These are phyloP conservation scores for Oscheius sp. DNA, from an alignment of 1,140 invertebrate genomes.

Conservation along the genomic window DNA sequence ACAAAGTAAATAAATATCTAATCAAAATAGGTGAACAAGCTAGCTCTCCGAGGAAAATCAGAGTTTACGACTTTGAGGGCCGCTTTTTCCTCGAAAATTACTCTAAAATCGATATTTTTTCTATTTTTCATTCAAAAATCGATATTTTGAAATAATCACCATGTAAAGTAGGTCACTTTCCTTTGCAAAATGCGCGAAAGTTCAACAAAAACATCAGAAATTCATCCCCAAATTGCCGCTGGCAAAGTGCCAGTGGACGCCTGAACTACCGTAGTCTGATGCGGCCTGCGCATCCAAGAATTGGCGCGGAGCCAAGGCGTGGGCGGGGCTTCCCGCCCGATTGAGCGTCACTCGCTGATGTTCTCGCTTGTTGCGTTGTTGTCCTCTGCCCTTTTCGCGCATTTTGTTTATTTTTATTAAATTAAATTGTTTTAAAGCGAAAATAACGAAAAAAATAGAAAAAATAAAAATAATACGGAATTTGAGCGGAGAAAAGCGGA, in stretches of 20 bases:
- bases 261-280: background rate
- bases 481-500: too few relatives aligned
- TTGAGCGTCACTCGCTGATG: background rate
- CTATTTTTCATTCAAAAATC: background rate
- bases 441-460: too few relatives aligned
- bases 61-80: too few relatives aligned
- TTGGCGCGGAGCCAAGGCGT: conserved; percentile 7
- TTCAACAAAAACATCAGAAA: background rate
- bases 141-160: background rate
- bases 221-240: background rate
- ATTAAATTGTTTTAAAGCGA: too few relatives aligned
- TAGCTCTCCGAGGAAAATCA: too few relatives aligned
- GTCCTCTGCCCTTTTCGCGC: too few relatives aligned
- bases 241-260: background rate
- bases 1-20: too few relatives aligned
- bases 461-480: too few relatives aligned
- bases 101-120: too few relatives aligned
- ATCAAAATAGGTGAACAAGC: too few relatives aligned
- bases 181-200: background rate
- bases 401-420: too few relatives aligned
- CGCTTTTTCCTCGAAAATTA: too few relatives aligned
- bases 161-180: background rate
- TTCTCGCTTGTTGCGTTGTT: background rate
- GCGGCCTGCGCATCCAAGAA: conserved; percentile 5
- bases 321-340: background rate